Base-by-base conservation (phyloP, 2,797 vertebrate species). In the Gallinago stenura region DNA sequence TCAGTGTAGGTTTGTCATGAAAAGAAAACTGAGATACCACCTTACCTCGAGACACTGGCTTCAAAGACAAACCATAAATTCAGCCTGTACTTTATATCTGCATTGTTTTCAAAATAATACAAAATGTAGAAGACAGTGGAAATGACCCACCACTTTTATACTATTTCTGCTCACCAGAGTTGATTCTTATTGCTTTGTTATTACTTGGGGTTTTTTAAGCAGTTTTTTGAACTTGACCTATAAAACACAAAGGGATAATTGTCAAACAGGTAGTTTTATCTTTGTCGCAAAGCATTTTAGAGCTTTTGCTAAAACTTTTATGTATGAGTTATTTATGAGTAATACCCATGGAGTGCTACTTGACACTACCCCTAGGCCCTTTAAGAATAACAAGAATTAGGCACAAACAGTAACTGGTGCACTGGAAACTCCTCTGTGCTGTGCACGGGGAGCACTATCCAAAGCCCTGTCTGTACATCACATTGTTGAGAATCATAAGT, bases 401-500 rank as follows among this genome's bases (percentile, higher is more conserved):
- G 12, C 51, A 53, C 78, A 81, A 58, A 33, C 25, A n/a, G 30
- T 28, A 84, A 41, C 10, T 24, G 48, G 58, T 61, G 33, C 53
- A 64, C 11, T 62, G 31, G 18, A 68, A 21, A 18, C 9, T 28
- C 33, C 10, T n/a, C 70, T 25, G 25, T 5, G 17, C 31, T 0
- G 0, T 3, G 3, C 9, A 7, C 4, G 9, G n/a, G 25, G 20
- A 48, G 28, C 5, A 11, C 25, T 45, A n/a, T 7, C 87, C n/a
- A 78, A 61, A 83, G 25, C 30, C 41, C 25, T 79, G 18, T 18
- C 18, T n/a, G 6, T 53, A 22, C 60, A 56, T 61, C 21, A 12
- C 19, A 19, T 79, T 45, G 31, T 83, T 5, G 6, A 69, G 54
- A 87, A 85, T 43, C 19, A 3, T 9, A 35, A 33, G 17, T 16